Percentiles rank a stretch among this genome's conserved stretches.
These are phyloP conservation scores for Leptopilina boulardi DNA, from an alignment of 1,140 invertebrate species.

Conservation along the genomic window DNA sequence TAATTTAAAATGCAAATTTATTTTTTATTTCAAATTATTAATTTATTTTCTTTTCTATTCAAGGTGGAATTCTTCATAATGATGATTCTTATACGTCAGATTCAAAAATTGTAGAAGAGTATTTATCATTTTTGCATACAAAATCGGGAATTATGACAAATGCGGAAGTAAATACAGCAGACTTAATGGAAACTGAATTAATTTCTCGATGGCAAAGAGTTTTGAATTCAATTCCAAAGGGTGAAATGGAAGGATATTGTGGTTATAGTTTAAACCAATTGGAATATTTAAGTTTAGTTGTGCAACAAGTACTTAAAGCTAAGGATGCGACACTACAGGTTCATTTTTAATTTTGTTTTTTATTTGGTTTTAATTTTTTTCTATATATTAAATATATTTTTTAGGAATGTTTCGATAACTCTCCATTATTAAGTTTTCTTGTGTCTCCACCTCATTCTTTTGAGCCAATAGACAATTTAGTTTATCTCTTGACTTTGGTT, in stretches of 20 bases:
- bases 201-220: slow-evolving; percentile 59
- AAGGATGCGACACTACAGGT: slow-evolving; percentile 57
- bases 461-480: slow-evolving; percentile 78
- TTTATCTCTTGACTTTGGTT: slow-evolving; percentile 79
- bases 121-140: slow-evolving; percentile 55
- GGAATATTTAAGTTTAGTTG: slow-evolving; percentile 70
- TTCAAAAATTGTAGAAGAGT: slow-evolving; percentile 58
- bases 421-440: slow-evolving; percentile 69
- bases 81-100: slow-evolving; percentile 62
- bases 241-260: slow-evolving; percentile 50
- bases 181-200: slow-evolving; percentile 59
- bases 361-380: neutral
- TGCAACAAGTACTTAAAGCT: slow-evolving; percentile 55
- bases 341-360: neutral
- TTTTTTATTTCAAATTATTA: neutral
- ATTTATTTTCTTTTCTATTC: neutral
- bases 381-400: slow-evolving; percentile 8
- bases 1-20: neutral
- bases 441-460: slow-evolving; percentile 57
- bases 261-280: slow-evolving; percentile 72
- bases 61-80: slow-evolving; percentile 60
- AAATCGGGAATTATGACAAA: slow-evolving; percentile 43
- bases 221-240: slow-evolving; percentile 57
- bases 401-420: slow-evolving; percentile 72
- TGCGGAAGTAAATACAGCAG: neutral